Base-by-base conservation (phyloP, 2,797 vertebrate species). In the Lithobates pipiens region DNA sequence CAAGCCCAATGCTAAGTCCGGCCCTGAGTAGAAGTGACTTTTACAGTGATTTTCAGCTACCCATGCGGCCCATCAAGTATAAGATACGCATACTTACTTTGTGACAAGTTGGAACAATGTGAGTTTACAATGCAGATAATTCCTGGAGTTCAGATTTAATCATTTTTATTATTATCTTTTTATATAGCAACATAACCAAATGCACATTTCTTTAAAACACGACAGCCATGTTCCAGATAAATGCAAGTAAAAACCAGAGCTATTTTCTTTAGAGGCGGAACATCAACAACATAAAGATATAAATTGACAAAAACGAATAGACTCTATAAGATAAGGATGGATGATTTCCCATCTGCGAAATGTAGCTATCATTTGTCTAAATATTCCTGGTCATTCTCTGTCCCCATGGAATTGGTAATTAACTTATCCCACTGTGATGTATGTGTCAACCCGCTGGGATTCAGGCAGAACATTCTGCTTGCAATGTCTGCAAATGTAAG, bases 271-370 rank as follows among this genome's bases (percentile, higher is more conserved):
- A 88, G 84, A 34, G 54, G 50, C 10, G 50, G 61, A 86, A 25
- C 29, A 76, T 88, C 87, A 84, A 77, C 86, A 71, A 87, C 85
- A 86, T 79, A 76, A 89, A 90, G 85, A 80, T 78, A 86, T 82
- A 90, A 88, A 89, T 72, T 87, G 70, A 42, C 80, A 88, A 86
- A 88, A 90, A 90, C 69, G 89, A 90, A 91, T 89, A 88, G 89
- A 77, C 84, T 89, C 82, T 75, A 89, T 74, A 79, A 88, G 89
- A 92, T 91, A 90, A 92, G 90, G 88, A 89, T 88, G 87, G 89
- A 89, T 86, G 83, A 79, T 90, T 89, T 88, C 77, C 90, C 88
- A 91, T 90, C 90, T 91, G 90, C 88, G 81, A 74, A n/a, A 7
- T 80, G 84, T 88, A 80, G 77, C 88, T 85, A 71, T 88, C 86